phyloP scores from a whole-genome alignment of 2,888 invertebrate genomes.

The Drosophila ustulata region DNA sequence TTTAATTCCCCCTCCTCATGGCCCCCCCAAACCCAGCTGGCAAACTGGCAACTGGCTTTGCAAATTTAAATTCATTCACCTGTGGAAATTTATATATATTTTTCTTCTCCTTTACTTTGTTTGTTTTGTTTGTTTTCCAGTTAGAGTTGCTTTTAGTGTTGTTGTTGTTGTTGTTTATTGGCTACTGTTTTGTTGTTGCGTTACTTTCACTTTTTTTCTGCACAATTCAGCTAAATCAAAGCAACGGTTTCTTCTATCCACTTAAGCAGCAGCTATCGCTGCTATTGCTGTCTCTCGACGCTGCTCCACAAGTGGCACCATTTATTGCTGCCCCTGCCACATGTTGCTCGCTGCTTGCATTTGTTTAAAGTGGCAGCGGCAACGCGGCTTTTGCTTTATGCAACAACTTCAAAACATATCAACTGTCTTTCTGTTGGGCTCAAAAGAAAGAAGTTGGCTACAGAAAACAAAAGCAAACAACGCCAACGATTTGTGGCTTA shows the following conservation, averaged over 20 bases:
- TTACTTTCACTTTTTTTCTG: conserved; percentile 75
- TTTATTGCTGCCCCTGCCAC: conserved; percentile 13
- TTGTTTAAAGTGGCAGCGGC: conserved; percentile 57
- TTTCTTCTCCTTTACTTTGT: conserved; percentile 20
- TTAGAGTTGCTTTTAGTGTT: conserved; percentile 28
- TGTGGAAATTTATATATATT: conserved; percentile 67
- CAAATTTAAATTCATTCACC: conserved; percentile 78
- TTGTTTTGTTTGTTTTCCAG: conserved; percentile 45
- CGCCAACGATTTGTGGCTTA: conserved; percentile 77
- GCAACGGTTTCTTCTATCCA: conserved; percentile 74
- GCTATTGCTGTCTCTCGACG: not conserved
- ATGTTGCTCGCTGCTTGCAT: conserved; percentile 38
- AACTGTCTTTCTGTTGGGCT: conserved; percentile 61
- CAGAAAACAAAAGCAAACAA: not conserved
- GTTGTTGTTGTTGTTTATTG: conserved; percentile 63
- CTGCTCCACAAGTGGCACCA: conserved; percentile 5
- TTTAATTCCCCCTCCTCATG: conserved; percentile 13
- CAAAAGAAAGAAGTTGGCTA: conserved; percentile 23
- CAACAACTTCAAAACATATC: conserved; percentile 74
- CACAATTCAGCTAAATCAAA: conserved; percentile 59
- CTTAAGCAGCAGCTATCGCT: conserved; percentile 30
- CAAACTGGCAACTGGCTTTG: conserved; percentile 55
- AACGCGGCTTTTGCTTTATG: conserved; percentile 63
- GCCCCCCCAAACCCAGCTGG: conserved; percentile 2
- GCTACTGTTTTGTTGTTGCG: conserved; percentile 68